These are phyloP conservation scores for Portunus trituberculatus DNA, from an alignment of 1,140 invertebrate species.

Conservation along the genomic window DNA sequence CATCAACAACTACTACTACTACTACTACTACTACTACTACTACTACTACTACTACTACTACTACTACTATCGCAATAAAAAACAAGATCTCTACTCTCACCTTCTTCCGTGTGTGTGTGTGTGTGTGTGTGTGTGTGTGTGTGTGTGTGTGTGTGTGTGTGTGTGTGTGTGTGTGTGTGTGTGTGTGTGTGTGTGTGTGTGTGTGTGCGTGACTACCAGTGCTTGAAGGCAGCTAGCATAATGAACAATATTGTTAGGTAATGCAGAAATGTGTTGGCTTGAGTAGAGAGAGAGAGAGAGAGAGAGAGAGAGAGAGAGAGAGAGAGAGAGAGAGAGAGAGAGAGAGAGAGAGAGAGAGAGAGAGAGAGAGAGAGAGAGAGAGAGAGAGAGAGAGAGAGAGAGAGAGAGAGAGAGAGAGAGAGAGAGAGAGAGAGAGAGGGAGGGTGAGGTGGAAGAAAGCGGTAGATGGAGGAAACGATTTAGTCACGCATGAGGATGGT, in stretches of 20 bases:
- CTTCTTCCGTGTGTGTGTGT: neutral
- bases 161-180: constrained; percentile 31
- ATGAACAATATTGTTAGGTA: neutral
- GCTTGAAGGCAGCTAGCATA: neutral
- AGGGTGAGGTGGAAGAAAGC: neutral
- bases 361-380: neutral
- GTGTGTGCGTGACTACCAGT: constrained; percentile 7
- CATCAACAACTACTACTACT: neutral
- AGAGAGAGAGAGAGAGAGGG: neutral
- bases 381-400: no score
- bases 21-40: neutral
- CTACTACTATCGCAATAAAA: no score
- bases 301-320: no score
- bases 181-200: constrained; percentile 49
- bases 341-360: neutral
- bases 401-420: neutral
- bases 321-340: neutral
- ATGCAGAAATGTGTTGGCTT: no score
- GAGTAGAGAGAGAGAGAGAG: no score
- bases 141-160: neutral
- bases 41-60: no score
- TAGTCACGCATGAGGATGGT: neutral
- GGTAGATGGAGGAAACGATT: no score
- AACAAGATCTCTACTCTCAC: no score
- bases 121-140: neutral